Base-by-base conservation (phyloP, 1,140 invertebrate genomes). In the Parapsyche elsis region DNA sequence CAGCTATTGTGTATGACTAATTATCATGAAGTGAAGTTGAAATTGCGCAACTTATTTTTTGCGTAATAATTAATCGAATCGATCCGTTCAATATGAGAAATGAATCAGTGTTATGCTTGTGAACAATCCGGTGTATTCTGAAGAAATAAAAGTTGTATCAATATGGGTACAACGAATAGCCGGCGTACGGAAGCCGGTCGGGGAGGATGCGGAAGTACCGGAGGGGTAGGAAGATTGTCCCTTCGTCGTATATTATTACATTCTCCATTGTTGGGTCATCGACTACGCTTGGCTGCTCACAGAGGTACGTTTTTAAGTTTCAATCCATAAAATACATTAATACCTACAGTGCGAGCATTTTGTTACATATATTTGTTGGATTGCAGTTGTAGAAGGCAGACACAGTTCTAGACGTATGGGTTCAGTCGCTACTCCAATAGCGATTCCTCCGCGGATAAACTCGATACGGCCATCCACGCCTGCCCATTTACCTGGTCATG, bases 321-420 rank as follows among this genome's bases (percentile, higher is more conserved):
- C 1, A 38, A 38, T 38, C 7, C 7, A 38, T 7, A 4, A 38
- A 38, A 38, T 4, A 57, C 1, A 4, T 16, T 1, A 21, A 2
- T 16, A 57, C 53, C 53, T 57, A 57, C 19, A n/a, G 19, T 57
- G 19, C 12, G 49, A 53, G 45, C 12, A 46, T 7, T 53, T 53
- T 16, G 16, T 14, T 16, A 14, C 16, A 16, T 53, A 1, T 14
- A 74, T 75, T 30, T 75, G 24, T 75, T 12, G 0, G 0, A 57
- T 75, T 83, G n/a, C 76, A 83, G 81, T 83, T 21, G 76, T 81
- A 21, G 81, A 83, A 74, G 79, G 81, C 14, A 57, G 80, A 57
- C 67, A 74, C 19, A 26, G 73, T 64, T 64, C 76, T 0, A 38
- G 79, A 73, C 19, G 75, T 16, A 59, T 49, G 0, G 14, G 79